phyloP scores from a whole-genome alignment of 2,888 invertebrate species.

The Dioctria linearis region DNA sequence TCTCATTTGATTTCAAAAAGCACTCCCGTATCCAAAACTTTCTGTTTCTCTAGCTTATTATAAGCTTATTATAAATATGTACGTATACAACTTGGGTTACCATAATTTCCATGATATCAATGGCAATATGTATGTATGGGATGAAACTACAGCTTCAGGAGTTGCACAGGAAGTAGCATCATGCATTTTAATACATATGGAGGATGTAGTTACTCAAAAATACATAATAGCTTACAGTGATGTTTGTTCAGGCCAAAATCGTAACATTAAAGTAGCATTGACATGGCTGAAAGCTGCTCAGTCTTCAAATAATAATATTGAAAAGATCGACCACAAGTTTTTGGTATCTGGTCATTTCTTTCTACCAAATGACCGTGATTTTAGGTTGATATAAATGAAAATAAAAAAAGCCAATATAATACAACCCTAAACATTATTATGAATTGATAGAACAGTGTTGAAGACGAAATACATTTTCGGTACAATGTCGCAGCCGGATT shows the following conservation, averaged over 20 bases:
- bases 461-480: constrained; percentile 41
- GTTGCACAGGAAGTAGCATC: constrained; percentile 60
- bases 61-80: constrained; percentile 60
- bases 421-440: constrained; percentile 40
- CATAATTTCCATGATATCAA: constrained; percentile 62
- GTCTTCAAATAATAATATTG: constrained; percentile 19
- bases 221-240: not conserved
- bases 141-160: constrained; percentile 62
- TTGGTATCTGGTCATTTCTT: constrained; percentile 5
- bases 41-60: not conserved
- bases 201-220: constrained; percentile 27
- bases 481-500: constrained; percentile 50
- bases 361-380: constrained; percentile 10
- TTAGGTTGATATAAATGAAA: constrained; percentile 28
- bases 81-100: constrained; percentile 62
- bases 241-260: constrained; percentile 17
- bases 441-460: constrained; percentile 46
- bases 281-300: constrained; percentile 23
- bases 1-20: constrained; percentile 30
- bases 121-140: constrained; percentile 63
- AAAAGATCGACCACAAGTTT: not conserved
- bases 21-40: constrained; percentile 8
- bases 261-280: constrained; percentile 17
- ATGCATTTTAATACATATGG: constrained; percentile 36
- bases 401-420: constrained; percentile 41